Base-by-base conservation (phyloP, 2,888 invertebrate species). In the Caradrina kadenii region DNA sequence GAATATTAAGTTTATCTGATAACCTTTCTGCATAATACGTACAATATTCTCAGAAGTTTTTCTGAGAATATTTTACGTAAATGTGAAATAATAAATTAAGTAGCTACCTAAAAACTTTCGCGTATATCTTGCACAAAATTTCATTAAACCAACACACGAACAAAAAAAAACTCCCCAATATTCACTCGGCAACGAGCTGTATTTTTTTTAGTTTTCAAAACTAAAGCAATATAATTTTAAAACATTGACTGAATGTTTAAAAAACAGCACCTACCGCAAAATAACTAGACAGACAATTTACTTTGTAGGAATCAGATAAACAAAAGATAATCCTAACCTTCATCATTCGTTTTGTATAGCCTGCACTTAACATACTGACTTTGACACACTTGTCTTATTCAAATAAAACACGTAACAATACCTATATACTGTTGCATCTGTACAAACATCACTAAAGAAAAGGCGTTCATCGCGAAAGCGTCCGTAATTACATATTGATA, bases 1-100 rank as follows among this genome's bases (percentile, higher is more conserved):
- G 22, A 50, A 64, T 17, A 45, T 74, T 22, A 58, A 64, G 58
- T 62, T 74, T 61, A 74, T 69, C 69, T 58, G 63, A 79, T 75
- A 63, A 69, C 80, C 79, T 79, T 79, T 78, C 52, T 63, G 73
- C 42, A n/a, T n/a, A n/a, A n/a, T n/a, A n/a, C n/a, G n/a, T n/a
- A n/a, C n/a, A n/a, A n/a, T n/a, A n/a, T n/a, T n/a, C n/a, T n/a
- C n/a, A n/a, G n/a, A n/a, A n/a, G 26, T 31, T 17, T 15, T 56
- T 52, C 15, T 22, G 35, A 53, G 52, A 53, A 63, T 35, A 76
- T 49, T 35, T 53, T 55, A 61, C 21, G 17, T 69, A 26, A 53
- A 50, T 17, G 50, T 56, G 13, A 45, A 55, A 56, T 48, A 55
- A 60, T 64, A 71, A 71, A 70, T 54, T 31, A 75, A 21, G 39